Base-by-base conservation (phyloP, 1,140 invertebrate species). In the Antheraea pernyi region DNA sequence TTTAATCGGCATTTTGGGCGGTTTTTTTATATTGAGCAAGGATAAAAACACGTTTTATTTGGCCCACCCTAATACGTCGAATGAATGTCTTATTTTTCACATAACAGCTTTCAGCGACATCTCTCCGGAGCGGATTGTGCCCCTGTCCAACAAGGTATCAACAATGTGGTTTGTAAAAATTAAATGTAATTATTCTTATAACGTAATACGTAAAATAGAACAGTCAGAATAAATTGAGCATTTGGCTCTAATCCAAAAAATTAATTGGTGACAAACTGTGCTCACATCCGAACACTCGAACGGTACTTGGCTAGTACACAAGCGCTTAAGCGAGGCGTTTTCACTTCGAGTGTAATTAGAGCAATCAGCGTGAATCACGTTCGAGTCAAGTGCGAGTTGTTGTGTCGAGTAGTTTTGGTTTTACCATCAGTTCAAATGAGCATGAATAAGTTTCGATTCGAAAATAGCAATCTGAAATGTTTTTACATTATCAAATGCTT, bases 171-270 rank as follows among this genome's bases (percentile, higher is more conserved):
- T 30, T 2, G 1, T 30, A 30, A 30, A 30, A 30, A 30, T 30
- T 30, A 30, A 30, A 30, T 4, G 22, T 30, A 1, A 30, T 4
- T 30, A 30, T 30, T 30, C 22, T 4, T 30, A 30, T 30, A 30
- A 30, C 4, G 22, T 30, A 30, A 30, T 30, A 30, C 4, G 22
- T 53, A n/a, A 7, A 53, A 9, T 13, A 10, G 60, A 62, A 53
- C 42, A 66, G 67, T 16, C 7, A 16, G 46, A 53, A n/a, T 53
- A 53, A 16, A 53, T 53, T 13, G 46, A 53, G 64, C 48, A 62
- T 73, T 83, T 85, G 81, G 82, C 80, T 58, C 70, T 73, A 76
- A 80, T 74, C 80, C 80, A 86, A 84, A 86, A 84, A 86, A 81
- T 76, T 83, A 86, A 85, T 84, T 80, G 78, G 73, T 73, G 74